phyloP scores from a whole-genome alignment of 2,113 vertebrate species.

The Potamarius usumacintae region DNA sequence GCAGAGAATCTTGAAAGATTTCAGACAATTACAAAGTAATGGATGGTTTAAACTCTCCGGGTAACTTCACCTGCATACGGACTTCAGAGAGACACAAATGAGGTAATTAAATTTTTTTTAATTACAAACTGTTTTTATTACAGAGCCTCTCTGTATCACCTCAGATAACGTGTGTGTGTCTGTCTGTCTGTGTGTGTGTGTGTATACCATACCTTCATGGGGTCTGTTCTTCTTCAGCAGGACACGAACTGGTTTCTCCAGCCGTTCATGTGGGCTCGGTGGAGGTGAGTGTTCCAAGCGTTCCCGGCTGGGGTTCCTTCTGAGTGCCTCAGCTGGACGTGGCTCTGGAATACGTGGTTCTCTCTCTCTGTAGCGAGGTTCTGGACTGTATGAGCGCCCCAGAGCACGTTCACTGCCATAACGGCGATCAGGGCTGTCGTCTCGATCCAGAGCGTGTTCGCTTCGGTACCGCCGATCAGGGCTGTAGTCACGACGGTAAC shows the following conservation, averaged over 20 bases:
- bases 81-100: not conserved
- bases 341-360: constrained; percentile 58
- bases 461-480: constrained; percentile 54
- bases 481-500: constrained; percentile 75
- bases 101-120: not conserved
- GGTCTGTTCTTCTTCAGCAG: constrained; percentile 85
- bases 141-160: not conserved
- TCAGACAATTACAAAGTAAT: not conserved
- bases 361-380: constrained; percentile 52
- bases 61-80: not conserved
- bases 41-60: not conserved
- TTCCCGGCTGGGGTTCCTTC: constrained; percentile 78
- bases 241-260: constrained; percentile 81
- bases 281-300: constrained; percentile 61
- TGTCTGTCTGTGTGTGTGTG: not conserved
- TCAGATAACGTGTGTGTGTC: not conserved
- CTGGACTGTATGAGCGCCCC: constrained; percentile 71
- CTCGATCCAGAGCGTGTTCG: constrained; percentile 74
- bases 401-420: constrained; percentile 72
- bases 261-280: constrained; percentile 65
- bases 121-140: not conserved
- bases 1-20: not conserved
- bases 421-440: constrained; percentile 69
- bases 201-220: constrained; percentile 80
- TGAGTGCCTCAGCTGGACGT: constrained; percentile 58